These are phyloP conservation scores for Acanthis flammea DNA, from an alignment of 2,797 vertebrate genomes.

Conservation along the genomic window DNA sequence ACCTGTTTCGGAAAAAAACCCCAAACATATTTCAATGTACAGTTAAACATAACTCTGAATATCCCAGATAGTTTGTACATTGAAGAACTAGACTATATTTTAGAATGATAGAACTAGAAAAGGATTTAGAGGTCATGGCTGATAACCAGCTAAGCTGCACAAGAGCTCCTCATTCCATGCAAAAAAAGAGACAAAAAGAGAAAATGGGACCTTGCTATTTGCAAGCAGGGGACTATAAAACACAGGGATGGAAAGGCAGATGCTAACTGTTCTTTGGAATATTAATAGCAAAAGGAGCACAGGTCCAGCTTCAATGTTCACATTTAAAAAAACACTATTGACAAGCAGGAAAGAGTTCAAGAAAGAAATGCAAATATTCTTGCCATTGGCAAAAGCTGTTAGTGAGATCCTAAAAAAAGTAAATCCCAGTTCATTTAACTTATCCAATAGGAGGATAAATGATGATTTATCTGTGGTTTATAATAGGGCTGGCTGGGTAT, in stretches of 20 bases:
- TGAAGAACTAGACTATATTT: neutral
- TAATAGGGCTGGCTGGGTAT: neutral
- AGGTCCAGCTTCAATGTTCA: neutral
- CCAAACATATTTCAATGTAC: neutral
- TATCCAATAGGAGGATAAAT: neutral
- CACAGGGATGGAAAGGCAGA: neutral
- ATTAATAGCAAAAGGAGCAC: neutral
- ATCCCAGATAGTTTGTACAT: neutral
- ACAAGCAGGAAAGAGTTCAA: neutral
- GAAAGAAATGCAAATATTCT: conserved; percentile 10
- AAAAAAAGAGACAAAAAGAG: neutral
- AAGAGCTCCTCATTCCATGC: neutral
- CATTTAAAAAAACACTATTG: neutral
- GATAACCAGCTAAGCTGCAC: neutral
- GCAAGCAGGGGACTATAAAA: neutral
- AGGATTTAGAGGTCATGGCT: neutral
- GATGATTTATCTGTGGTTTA: neutral
- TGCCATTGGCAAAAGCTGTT: neutral
- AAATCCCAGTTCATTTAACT: neutral
- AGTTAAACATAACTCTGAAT: neutral
- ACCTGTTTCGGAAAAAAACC: neutral
- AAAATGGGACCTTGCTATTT: neutral
- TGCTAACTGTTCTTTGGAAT: neutral
- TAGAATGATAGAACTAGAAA: neutral
- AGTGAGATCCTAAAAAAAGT: neutral